phyloP scores from a whole-genome alignment of 1,140 invertebrate genomes.

The Megalonaias nervosa region DNA sequence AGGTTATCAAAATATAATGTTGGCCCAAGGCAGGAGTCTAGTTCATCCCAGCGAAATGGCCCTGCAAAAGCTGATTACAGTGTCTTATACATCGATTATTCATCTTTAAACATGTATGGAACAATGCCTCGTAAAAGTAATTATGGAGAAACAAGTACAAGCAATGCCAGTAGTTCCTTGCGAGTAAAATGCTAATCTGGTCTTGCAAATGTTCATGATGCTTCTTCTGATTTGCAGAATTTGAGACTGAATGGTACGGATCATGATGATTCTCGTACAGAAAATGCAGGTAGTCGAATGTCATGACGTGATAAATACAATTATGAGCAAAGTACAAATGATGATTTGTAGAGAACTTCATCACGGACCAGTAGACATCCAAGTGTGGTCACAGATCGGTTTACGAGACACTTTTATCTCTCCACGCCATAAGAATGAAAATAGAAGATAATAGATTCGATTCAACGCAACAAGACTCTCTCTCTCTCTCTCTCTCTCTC shows the following conservation, averaged over 20 bases:
- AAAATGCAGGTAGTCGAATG: slow-evolving; percentile 12
- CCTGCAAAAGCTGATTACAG: slow-evolving; percentile 56
- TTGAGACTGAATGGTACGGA: slow-evolving; percentile 23
- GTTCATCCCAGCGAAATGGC: slow-evolving; percentile 28
- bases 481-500: no score
- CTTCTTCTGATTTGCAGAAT: slow-evolving; percentile 16
- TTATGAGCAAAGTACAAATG: slow-evolving; percentile 20
- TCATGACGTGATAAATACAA: slow-evolving; percentile 22
- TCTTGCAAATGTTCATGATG: slow-evolving; percentile 20
- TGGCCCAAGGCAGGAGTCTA: slow-evolving; percentile 19
- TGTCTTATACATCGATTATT: slow-evolving; percentile 25
- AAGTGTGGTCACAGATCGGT: neutral
- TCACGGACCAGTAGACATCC: slow-evolving; percentile 19
- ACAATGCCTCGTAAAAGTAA: neutral
- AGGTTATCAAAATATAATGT: slow-evolving; percentile 38
- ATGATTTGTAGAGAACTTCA: slow-evolving; percentile 2
- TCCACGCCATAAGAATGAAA: no score
- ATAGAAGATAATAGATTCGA: no score
- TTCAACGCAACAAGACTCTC: no score
- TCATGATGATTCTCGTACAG: slow-evolving; percentile 17
- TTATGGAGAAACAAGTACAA: neutral
- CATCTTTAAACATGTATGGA: slow-evolving; percentile 17
- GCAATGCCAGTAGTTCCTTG: neutral
- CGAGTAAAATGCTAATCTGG: slow-evolving; percentile 22
- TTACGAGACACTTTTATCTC: no score